Percentiles rank a stretch among this genome's conserved stretches.
phyloP scores from a whole-genome alignment of 2,113 vertebrate species.

The Maccullochella peelii region DNA sequence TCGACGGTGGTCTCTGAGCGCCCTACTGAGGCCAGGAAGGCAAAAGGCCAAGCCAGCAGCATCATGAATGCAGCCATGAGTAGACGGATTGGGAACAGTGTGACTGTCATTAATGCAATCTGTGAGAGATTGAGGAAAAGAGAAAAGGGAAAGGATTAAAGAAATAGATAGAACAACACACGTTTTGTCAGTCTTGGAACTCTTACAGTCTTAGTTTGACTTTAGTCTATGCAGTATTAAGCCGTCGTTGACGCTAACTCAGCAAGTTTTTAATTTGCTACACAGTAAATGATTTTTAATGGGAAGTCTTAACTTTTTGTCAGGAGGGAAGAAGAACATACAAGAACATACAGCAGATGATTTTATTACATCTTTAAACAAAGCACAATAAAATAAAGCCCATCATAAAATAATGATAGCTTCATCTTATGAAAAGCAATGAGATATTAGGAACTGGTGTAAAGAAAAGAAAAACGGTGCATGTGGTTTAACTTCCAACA shows the following conservation, averaged over 20 bases:
- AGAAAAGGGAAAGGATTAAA: conserved; percentile 5
- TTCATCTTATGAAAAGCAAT: background rate
- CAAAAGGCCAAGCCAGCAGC: conserved; percentile 97
- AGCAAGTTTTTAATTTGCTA: too few relatives aligned
- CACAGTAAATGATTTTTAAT: background rate
- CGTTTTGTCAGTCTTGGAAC: background rate
- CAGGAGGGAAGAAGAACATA: background rate
- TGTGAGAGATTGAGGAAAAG: conserved; percentile 74
- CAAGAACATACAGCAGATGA: background rate
- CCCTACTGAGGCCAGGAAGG: conserved; percentile 91
- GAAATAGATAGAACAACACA: background rate
- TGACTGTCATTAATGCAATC: conserved; percentile 95
- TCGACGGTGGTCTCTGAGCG: conserved; percentile 87
- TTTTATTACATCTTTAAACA: background rate
- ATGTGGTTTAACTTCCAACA: background rate
- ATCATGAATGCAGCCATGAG: conserved; percentile 96
- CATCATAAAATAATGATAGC: background rate
- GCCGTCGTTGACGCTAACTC: too few relatives aligned
- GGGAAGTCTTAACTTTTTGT: background rate
- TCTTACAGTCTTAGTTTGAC: background rate
- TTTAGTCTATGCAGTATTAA: background rate
- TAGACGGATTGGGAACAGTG: conserved; percentile 95
- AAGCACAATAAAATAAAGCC: background rate
- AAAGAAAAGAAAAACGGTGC: background rate
- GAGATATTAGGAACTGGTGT: background rate